Evolutionary conservation across 1,140 invertebrate species (phyloP), one percentile per base, ranked within the genome.

Genomic region (Drosophila subpulchrella): DNA sequence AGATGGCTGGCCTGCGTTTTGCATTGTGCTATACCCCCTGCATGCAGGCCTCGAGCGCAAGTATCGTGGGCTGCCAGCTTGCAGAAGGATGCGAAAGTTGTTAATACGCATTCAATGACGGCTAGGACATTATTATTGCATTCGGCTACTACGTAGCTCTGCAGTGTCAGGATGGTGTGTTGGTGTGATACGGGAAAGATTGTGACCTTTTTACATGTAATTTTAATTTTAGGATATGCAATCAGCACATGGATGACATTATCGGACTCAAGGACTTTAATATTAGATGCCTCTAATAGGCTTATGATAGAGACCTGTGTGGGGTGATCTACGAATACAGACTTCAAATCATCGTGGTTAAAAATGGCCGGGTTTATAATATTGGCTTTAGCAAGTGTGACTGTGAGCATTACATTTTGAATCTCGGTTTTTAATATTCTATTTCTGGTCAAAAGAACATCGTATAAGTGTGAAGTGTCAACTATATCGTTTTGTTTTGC

Each of bases 161-260:
- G 36, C 11, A 77, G 34, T 44, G 53, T 51, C 46, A 70, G 48
- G 10, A 60, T 55, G 38, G 36, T 70, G 12, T 70, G 66, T 20
- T 53, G 58, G 12, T 60, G 63, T 24, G 53, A 46, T 32, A 70
- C 71, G 8, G 58, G 62, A n/a, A 48, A 70, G n/a, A 70, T 44
- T 30, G 54, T 51, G 44, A 70, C 44, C 36, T 78, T 78, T 39
- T 75, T 72, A 44, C 60, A 72, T 15, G 11, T 61, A 55, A 20
- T 20, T 20, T 20, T 20, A 20, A 20, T 20, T 20, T 20, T 20
- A 20, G 20, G 20, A 20, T 20, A 20, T 20, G 20, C 2, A 20
- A 20, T 20, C 20, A 20, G 20, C 20, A 20, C 20, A 20, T 20
- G 20, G 48, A 58, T 71, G 13, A 71, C 58, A 58, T 46, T 46